A percentile compares a stretch with the other conserved stretches of the same genome.
Conservation (phyloP, 1,140 invertebrate species). For the Leptinotarsa defecta region DNA sequence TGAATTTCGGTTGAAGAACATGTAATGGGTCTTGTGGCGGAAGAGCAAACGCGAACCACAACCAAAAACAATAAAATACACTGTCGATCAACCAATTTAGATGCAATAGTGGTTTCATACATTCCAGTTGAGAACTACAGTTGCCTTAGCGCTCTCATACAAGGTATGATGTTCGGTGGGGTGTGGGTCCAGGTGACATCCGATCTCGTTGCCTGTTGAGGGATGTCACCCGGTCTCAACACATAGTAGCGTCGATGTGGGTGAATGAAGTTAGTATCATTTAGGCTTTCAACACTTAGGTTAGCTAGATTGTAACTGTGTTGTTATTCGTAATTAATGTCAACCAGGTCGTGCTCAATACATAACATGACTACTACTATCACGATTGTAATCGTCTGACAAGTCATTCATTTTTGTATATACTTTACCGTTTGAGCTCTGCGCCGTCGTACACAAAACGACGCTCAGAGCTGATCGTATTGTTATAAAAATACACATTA, state of each 20-base stretch:
- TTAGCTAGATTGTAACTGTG: constrained; percentile 58
- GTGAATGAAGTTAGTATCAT: constrained; percentile 55
- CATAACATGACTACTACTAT: constrained; percentile 55
- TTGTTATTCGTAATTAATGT: constrained; percentile 58
- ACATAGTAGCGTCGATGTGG: constrained; percentile 45
- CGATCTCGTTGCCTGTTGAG: constrained; percentile 41
- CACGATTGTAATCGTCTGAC: constrained; percentile 52
- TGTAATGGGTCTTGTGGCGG: constrained; percentile 16
- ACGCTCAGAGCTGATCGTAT: constrained; percentile 12
- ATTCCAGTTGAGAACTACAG: constrained; percentile 55
- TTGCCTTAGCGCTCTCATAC: constrained; percentile 52
- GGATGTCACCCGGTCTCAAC: constrained; percentile 34
- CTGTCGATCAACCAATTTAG: constrained; percentile 35
- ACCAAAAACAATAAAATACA: constrained; percentile 28
- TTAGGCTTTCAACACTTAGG: constrained; percentile 58
- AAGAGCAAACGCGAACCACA: constrained; percentile 19
- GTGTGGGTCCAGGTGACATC: constrained; percentile 36
- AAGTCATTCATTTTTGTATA: constrained; percentile 25
- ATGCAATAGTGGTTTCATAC: constrained; percentile 55
- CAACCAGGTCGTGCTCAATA: constrained; percentile 57
- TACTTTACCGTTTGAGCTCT: constrained; percentile 18
- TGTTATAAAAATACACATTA: constrained; percentile 24
- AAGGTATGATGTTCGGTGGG: constrained; percentile 25
- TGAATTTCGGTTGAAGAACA: constrained; percentile 18
- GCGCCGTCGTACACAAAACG: not conserved